Base-by-base conservation (phyloP, 2,888 invertebrate genomes). In the Drosophila bunnanda region DNA sequence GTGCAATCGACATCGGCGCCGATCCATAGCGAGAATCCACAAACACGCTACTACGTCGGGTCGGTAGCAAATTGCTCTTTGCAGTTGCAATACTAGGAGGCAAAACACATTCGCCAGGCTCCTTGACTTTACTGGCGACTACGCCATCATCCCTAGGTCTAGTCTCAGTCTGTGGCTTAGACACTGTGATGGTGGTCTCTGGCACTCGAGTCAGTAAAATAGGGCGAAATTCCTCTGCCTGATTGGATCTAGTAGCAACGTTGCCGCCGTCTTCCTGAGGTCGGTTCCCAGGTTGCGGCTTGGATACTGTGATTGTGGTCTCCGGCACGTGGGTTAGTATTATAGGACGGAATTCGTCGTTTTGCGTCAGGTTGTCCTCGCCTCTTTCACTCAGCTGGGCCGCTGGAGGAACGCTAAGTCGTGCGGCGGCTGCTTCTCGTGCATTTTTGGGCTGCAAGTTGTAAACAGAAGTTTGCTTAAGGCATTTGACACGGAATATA, bases 1-100 rank as follows among this genome's bases (percentile, higher is more conserved):
- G 82, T 8, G 72, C 84, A 48, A 85, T 85, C 4, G 84, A 87
- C 81, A 89, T 79, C 2, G 84, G 84, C 9, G 89, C 67, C 46
- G 88, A 89, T 15, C 76, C 75, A 22, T 75, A 78, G 5, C 89
- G 76, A 6, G 75, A 50, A 22, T 85, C 89, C 15, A 61, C 61
- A 70, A 82, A 85, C 0, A 87, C 78, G 28, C 84, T 85, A 56
- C 67, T 81, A 1, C 84, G 88, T 0, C 89, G 74, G 9, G 50
- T 13, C 7, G 85, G 72, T 0, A 60, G 36, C 32, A 52, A 53
- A 20, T 41, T 74, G 53, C 32, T 72, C 1, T 39, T 54, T 8
- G 15, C 60, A n/a, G 69, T 4, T 34, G 17, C 32, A 22, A 10
- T 13, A 8, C 32, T 22, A 32, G 44, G 30, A 38, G 7, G 17